Percentiles rank a stretch among this genome's conserved stretches.
These are phyloP conservation scores for Porites australiensis DNA, from an alignment of 64 coral and sea anemone species.

Conservation along the genomic window DNA sequence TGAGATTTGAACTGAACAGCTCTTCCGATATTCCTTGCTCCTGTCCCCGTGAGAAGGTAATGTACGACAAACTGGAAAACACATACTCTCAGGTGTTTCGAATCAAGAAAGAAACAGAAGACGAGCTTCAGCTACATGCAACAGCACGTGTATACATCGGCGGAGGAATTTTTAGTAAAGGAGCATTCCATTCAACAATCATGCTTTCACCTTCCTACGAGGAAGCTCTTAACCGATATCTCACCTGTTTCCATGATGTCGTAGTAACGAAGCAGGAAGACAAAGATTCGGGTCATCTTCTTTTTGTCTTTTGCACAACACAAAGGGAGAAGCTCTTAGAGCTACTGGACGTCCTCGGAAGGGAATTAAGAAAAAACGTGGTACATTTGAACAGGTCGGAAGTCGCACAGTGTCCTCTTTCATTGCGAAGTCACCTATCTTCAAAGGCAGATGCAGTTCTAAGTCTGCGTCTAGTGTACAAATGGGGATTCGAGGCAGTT, in stretches of 20 bases:
- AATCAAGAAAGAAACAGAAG: too few species aligned
- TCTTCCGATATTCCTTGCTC: too few species aligned
- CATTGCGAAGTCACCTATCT: background rate
- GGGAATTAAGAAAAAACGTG: background rate
- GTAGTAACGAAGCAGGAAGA: background rate
- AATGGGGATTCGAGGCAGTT: too few species aligned
- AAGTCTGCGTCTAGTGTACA: background rate
- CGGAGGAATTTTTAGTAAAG: background rate
- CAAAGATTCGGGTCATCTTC: background rate
- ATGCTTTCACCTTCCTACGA: background rate
- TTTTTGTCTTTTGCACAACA: background rate
- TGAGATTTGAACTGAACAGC: too few species aligned
- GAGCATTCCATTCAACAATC: background rate
- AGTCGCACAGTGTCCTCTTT: background rate
- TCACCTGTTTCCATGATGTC: background rate
- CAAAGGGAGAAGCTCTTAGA: background rate
- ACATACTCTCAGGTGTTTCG: too few species aligned
- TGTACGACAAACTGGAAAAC: too few species aligned
- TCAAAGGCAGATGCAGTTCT: background rate
- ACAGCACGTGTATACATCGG: background rate
- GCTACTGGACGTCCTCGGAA: background rate
- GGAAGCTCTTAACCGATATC: background rate
- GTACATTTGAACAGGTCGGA: background rate
- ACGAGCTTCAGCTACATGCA: too few species aligned
- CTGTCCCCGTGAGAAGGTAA: too few species aligned